A percentile compares a stretch with the other conserved stretches of the same genome.
Conservation (phyloP, 2,888 invertebrate species). For the Rhingia campestris region DNA sequence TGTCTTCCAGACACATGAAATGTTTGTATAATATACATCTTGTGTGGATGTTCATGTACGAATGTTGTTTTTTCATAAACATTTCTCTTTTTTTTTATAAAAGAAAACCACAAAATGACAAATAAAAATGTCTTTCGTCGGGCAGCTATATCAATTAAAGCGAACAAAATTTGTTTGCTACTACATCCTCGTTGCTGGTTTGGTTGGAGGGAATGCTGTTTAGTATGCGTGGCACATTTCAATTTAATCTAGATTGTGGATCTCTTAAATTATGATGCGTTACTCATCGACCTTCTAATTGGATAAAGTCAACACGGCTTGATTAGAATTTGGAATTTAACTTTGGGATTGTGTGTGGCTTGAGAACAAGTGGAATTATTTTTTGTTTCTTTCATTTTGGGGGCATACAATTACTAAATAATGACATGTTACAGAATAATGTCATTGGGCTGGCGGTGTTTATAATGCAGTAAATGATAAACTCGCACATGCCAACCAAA, state of each 20-base stretch:
- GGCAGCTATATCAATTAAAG: conserved; percentile 68
- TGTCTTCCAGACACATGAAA: background rate
- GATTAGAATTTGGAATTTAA: conserved; percentile 36
- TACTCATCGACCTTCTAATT: conserved; percentile 73
- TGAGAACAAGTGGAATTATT: too few species aligned
- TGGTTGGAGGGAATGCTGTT: conserved; percentile 21
- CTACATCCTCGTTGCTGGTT: conserved; percentile 7
- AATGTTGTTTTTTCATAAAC: background rate
- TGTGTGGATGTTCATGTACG: conserved; percentile 19
- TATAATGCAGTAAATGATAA: too few species aligned
- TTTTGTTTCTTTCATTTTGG: background rate
- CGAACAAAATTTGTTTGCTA: conserved; percentile 29
- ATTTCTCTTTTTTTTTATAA: conserved; percentile 21
- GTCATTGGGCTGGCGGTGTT: too few species aligned
- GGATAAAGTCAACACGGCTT: conserved; percentile 66
- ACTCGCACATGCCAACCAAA: too few species aligned
- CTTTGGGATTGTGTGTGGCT: too few species aligned
- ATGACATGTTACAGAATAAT: too few species aligned
- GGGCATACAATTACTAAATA: background rate
- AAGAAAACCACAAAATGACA: conserved; percentile 54
- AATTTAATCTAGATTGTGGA: conserved; percentile 73
- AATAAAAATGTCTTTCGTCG: conserved; percentile 64
- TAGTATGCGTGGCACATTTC: conserved; percentile 73
- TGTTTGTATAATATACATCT: conserved; percentile 1
- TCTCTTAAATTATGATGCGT: conserved; percentile 70